A percentile compares a stretch with the other conserved stretches of the same genome.
phyloP scores from a whole-genome alignment of 2,797 vertebrate genomes.

The Mormyrops boulengeri region DNA sequence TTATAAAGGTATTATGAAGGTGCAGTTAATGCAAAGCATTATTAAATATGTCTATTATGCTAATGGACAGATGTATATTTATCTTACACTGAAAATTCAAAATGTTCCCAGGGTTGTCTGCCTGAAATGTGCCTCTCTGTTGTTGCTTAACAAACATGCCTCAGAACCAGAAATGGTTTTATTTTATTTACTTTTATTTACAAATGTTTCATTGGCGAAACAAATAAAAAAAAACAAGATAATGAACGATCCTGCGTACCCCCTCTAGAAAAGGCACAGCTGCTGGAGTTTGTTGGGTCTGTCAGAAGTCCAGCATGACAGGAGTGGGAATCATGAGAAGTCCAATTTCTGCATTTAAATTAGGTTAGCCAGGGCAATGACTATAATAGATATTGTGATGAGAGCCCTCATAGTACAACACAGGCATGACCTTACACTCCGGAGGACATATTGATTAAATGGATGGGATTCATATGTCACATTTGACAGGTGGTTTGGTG shows the following conservation, averaged over 20 bases:
- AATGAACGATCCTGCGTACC: not conserved
- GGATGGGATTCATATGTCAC: not conserved
- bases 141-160: not conserved
- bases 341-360: slow-evolving; percentile 50
- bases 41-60: not conserved
- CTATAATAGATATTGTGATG: slow-evolving; percentile 14
- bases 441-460: not conserved
- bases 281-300: not conserved
- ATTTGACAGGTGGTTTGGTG: not conserved
- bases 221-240: not conserved
- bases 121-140: not conserved
- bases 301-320: not conserved
- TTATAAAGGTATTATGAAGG: not conserved
- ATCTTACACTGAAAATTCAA: not conserved
- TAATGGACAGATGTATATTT: not conserved
- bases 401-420: not conserved
- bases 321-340: not conserved
- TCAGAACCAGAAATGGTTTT: not conserved
- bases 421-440: not conserved
- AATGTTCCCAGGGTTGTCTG: not conserved
- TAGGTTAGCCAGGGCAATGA: slow-evolving; percentile 55
- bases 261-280: not conserved
- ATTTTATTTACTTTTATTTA: not conserved
- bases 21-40: not conserved
- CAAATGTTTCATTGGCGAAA: not conserved